Conservation (phyloP, 2,888 invertebrate genomes). For the Hemaris fuciformis region DNA sequence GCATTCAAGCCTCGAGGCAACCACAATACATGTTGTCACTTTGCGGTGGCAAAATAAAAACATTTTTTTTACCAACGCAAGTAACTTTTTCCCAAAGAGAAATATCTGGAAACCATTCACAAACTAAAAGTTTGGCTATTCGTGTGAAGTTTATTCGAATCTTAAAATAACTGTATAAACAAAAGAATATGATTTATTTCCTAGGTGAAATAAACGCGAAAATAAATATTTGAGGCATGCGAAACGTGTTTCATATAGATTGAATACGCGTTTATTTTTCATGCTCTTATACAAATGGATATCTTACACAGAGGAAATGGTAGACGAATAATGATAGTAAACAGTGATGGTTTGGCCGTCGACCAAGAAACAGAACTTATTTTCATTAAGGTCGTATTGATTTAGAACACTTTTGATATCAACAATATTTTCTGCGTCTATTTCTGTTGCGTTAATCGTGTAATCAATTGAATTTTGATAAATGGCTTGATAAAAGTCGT, state of each 20-base stretch:
- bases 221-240: not conserved
- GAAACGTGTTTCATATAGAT: not conserved
- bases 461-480: too few species aligned
- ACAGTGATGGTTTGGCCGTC: not conserved
- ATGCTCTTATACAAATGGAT: not conserved
- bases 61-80: not conserved
- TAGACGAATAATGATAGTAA: not conserved
- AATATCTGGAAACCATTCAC: not conserved
- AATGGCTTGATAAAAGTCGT: too few species aligned
- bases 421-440: not conserved
- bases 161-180: not conserved
- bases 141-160: not conserved
- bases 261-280: not conserved
- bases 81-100: not conserved
- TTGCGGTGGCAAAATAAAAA: too few species aligned
- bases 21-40: too few species aligned
- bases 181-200: not conserved
- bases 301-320: not conserved
- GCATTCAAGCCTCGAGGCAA: too few species aligned
- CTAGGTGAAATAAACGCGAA: not conserved
- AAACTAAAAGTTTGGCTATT: not conserved
- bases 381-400: not conserved
- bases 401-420: not conserved
- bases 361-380: not conserved
- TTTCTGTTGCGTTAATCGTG: not conserved